Percentiles rank a stretch among this genome's conserved stretches.
Conservation (phyloP, 2,113 vertebrate species). For the Hyla sarda region DNA sequence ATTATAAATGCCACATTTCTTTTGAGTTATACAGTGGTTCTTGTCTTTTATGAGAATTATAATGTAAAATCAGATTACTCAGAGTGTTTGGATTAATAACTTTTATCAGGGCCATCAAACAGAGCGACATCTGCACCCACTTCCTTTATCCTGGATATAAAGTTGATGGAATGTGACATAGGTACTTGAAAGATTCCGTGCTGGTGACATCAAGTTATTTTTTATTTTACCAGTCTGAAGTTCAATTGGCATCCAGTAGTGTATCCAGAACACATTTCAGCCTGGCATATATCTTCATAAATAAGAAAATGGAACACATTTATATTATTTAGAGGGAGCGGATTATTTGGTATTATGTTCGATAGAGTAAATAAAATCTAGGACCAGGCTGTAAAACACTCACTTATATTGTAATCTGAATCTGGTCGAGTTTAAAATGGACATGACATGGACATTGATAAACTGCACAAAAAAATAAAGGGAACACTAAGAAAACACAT, state of each 20-base stretch:
- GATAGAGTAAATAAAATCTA: neutral
- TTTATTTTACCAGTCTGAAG: neutral
- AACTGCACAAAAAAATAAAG: too few species aligned
- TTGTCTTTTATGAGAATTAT: constrained; percentile 59
- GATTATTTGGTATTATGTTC: neutral
- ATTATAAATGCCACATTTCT: constrained; percentile 25
- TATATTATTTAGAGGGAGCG: neutral
- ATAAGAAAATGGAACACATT: constrained; percentile 13
- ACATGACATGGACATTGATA: neutral
- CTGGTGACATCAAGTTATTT: constrained; percentile 25
- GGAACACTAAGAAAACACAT: too few species aligned
- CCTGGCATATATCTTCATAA: constrained; percentile 16
- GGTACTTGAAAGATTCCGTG: constrained; percentile 26
- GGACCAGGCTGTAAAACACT: neutral
- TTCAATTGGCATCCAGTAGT: neutral
- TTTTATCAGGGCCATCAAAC: constrained; percentile 57
- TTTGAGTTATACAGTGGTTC: constrained; percentile 26
- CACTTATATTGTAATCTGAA: too few species aligned
- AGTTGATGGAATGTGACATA: constrained; percentile 9
- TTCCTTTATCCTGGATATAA: constrained; percentile 4
- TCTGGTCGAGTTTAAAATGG: neutral
- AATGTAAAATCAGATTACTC: constrained; percentile 55
- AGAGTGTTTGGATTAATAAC: constrained; percentile 59
- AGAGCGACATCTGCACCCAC: constrained; percentile 53
- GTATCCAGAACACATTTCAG: constrained; percentile 9